Evolutionary conservation across 2,888 invertebrate genomes (phyloP).

Genomic region (Andrena bicolor): DNA sequence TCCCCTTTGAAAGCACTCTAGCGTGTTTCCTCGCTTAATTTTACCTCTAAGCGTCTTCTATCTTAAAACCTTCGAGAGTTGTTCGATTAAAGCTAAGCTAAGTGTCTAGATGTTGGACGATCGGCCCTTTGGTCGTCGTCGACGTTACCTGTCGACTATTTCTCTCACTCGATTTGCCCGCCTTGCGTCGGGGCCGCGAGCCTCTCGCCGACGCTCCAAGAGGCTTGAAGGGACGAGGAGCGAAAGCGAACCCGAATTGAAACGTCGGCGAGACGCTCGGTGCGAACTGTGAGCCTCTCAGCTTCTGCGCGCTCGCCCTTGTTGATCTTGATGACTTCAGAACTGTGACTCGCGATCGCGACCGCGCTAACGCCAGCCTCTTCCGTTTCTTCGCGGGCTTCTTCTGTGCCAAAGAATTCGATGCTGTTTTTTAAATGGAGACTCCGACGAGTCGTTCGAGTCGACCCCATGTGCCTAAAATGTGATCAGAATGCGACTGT

Average conservation of each 20-base stretch:
- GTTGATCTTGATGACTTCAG: conserved; percentile 51
- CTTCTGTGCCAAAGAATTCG: conserved; percentile 64
- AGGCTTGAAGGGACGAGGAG: background rate
- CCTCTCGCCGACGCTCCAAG: conserved; percentile 31
- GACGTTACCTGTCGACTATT: conserved; percentile 24
- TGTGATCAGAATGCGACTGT: conserved; percentile 56
- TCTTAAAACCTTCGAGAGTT: conserved; percentile 44
- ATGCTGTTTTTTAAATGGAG: conserved; percentile 53
- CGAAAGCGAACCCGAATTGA: background rate
- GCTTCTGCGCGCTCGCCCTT: conserved; percentile 65
- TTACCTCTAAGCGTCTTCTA: conserved; percentile 35
- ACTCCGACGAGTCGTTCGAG: conserved; percentile 61
- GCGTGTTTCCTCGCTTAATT: conserved; percentile 9
- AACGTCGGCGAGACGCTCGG: conserved; percentile 39
- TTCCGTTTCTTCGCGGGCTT: conserved; percentile 67
- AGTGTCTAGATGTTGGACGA: conserved; percentile 43
- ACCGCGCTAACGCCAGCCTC: conserved; percentile 24
- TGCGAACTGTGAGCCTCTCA: conserved; percentile 64
- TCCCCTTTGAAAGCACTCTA: background rate
- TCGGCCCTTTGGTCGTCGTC: conserved; percentile 22
- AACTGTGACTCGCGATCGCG: background rate
- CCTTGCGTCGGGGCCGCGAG: conserved; percentile 35
- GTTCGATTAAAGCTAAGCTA: conserved; percentile 50
- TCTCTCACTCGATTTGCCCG: conserved; percentile 50
- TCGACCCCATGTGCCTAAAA: conserved; percentile 73